A percentile compares a stretch with the other conserved stretches of the same genome.
phyloP scores from a whole-genome alignment of 2,888 invertebrate species.

The Aphrophora alni region DNA sequence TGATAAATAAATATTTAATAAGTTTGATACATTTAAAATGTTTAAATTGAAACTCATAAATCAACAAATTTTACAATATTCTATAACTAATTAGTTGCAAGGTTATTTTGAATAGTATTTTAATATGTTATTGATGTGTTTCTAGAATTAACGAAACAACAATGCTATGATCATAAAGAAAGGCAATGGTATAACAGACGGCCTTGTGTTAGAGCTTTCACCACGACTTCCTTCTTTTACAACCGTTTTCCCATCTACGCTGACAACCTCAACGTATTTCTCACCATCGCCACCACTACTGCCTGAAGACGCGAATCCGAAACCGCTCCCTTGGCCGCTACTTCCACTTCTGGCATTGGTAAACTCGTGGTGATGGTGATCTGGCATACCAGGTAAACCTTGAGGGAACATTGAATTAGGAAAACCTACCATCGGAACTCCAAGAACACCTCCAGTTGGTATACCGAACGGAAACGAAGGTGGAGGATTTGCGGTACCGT shows the following conservation, averaged over 20 bases:
- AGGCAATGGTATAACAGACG: background rate
- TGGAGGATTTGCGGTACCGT: background rate
- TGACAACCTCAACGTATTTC: background rate
- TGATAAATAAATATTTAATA: no score
- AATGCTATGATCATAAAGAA: background rate
- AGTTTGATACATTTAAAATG: no score
- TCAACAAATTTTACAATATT: no score
- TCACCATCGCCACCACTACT: background rate
- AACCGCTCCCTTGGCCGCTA: background rate
- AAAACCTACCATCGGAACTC: no score
- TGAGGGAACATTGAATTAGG: background rate
- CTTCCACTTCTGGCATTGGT: background rate
- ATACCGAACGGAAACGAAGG: background rate
- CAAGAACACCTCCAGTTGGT: no score
- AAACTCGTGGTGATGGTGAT: no score
- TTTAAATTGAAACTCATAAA: no score
- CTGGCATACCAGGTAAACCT: background rate
- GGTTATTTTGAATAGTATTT: no score
- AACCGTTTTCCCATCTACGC: background rate
- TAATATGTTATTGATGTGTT: no score
- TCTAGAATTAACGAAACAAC: background rate
- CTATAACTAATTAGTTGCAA: no score
- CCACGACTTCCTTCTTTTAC: background rate
- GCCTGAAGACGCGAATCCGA: background rate
- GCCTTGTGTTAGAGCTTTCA: background rate